Evolutionary conservation across 2,888 invertebrate species (phyloP).

Genomic region (Lacanobia wlatinum): DNA sequence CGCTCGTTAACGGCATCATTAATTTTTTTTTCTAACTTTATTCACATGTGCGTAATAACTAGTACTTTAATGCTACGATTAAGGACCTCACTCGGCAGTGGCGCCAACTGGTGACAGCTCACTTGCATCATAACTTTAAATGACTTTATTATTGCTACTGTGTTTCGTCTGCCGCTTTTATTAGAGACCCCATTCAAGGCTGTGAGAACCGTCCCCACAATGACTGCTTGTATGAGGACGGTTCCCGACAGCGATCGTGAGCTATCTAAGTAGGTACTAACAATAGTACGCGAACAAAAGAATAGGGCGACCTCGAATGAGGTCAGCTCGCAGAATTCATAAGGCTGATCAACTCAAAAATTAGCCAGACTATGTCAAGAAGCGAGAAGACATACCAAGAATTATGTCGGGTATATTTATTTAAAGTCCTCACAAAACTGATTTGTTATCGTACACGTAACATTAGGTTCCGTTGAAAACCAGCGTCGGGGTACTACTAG

Average conservation of each 20-base stretch:
- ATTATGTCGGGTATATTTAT: no score
- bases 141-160: neutral
- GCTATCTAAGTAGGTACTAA: neutral
- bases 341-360: slow-evolving; percentile 2
- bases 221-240: slow-evolving; percentile 1
- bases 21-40: no score
- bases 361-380: neutral
- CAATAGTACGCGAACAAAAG: neutral
- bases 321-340: neutral
- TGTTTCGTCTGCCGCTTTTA: slow-evolving; percentile 20
- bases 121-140: no score
- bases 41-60: no score
- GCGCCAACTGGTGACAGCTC: no score
- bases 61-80: no score
- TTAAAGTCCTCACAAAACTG: no score
- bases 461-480: no score
- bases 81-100: no score
- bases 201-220: slow-evolving; percentile 15
- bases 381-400: neutral
- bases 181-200: slow-evolving; percentile 9
- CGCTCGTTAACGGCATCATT: no score
- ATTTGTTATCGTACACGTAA: no score
- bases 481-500: no score
- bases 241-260: slow-evolving; percentile 7
- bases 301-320: neutral